Evolutionary conservation across 1,140 invertebrate species (phyloP), one percentile per base, ranked within the genome.

Genomic region (Heliconius eleuchia): DNA sequence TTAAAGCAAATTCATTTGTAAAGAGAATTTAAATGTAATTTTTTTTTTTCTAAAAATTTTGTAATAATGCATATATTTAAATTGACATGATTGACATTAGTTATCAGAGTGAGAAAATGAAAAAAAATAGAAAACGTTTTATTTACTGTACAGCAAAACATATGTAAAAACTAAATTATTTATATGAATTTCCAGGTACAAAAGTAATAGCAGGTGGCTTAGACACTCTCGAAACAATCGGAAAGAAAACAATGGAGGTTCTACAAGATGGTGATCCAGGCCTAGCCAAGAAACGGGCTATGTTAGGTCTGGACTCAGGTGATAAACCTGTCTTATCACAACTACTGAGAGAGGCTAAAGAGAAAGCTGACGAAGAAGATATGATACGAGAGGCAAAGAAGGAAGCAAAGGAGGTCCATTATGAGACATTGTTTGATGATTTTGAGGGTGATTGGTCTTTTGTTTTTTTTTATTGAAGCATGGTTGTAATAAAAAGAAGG

Each of bases 241-340:
- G 98, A 1, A 98, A 98, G 87, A 99, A 99, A 89, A 99, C 98
- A 0, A 98, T 99, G 96, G 97, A 98, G 89, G 98, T 98, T 4
- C 92, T 99, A 2, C 98, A 98, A 93, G 98, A 98, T 78, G 97
- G 97, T 79, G 98, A 99, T 94, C 98, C 98, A 16, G 97, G 97
- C 0, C 94, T 98, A 13, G 97, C 96, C 74, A 98, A 97, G 88
- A 98, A 98, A 86, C 91, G 97, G 72, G 97, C 97, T 3, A 95
- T 98, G 81, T 95, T 98, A 6, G 96, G 96, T 42, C 94, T 96
- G 39, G 95, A 96, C 50, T 82, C 94, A 50, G 95, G 96, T 2
- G 91, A 95, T 4, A 95, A 95, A 72, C 95, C 95, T 11, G 95
- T 95, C 39, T 87, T 95, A 30, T 95, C 95, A 1, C 95, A 97